Base-by-base conservation (phyloP, 2,113 vertebrate genomes). In the Todiramphus saurophagus region DNA sequence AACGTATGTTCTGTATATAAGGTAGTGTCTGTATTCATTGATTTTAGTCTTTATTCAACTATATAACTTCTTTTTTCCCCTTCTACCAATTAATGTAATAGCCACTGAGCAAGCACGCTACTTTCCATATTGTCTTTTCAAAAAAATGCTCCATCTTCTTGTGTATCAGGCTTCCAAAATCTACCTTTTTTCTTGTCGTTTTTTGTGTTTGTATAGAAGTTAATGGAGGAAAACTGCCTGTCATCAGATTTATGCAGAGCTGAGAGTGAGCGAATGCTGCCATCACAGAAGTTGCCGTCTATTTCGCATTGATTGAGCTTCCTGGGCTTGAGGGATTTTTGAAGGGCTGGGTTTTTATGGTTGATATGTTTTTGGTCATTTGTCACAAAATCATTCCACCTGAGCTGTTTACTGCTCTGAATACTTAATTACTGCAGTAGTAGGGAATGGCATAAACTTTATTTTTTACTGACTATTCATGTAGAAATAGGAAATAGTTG, bases 371-470 rank as follows among this genome's bases (percentile, higher is more conserved):
- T 96, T 97, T 62, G 94, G 98, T 98, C 96, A 95, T 98, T 98
- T 98, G 97, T 98, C 97, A 98, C 97, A 97, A 98, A 98, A 98
- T 97, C 95, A 98, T 98, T 97, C 94, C 95, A 89, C 80, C 93
- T 1, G 79, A 97, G 96, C 97, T 98, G 97, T 97, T 98, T 91
- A 87, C 95, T 96, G 94, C 72, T 88, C 86, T 97, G 98, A 98
- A 98, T 98, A 86, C 87, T 98, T 98, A 98, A 98, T 98, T 98
- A 97, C 94, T 96, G 93, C 86, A 84, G 62, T 68, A 93, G 70
- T n/a, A 85, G 51, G 78, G 90, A 74, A 90, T 13, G 11, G 43
- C 55, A 58, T 3, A 37, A 76, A n/a, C 92, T 93, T 30, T 30
- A 30, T 21, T 37, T 82, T 70, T 70, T 48, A 33, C 46, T 43